Evolutionary conservation across 2,113 vertebrate genomes (phyloP).

Genomic region (Pomatostomus ruficeps): DNA sequence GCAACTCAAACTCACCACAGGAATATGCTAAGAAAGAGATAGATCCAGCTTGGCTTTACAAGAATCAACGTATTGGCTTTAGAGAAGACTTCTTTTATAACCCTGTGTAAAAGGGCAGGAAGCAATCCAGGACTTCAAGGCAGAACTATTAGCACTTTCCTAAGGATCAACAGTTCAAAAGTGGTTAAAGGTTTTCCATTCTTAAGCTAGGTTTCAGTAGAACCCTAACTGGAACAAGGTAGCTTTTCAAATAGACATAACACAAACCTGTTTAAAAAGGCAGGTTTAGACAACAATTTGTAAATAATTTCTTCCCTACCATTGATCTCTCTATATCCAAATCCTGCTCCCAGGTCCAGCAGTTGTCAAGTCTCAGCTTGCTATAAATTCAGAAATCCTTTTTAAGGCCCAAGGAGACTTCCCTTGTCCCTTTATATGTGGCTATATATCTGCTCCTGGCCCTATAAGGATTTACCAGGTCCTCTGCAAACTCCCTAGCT

Average conservation of each 20-base stretch:
- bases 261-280: background rate
- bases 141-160: background rate
- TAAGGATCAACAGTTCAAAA: background rate
- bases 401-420: background rate
- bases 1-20: background rate
- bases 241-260: background rate
- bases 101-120: background rate
- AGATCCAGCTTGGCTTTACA: background rate
- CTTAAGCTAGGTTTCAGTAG: background rate
- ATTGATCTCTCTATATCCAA: background rate
- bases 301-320: background rate
- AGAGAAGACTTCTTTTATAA: background rate
- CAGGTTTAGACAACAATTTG: background rate
- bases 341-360: background rate
- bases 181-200: background rate
- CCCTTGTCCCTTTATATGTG: rapidly evolving
- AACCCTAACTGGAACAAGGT: background rate
- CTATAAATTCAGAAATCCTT: background rate
- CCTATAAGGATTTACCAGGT: background rate
- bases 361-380: background rate
- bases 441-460: background rate
- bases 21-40: background rate
- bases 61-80: background rate
- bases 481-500: background rate
- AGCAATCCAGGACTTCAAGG: background rate